Evolutionary conservation across 1,140 invertebrate species (phyloP), one percentile per base, ranked within the genome.

Genomic region (Carposina sasakii): DNA sequence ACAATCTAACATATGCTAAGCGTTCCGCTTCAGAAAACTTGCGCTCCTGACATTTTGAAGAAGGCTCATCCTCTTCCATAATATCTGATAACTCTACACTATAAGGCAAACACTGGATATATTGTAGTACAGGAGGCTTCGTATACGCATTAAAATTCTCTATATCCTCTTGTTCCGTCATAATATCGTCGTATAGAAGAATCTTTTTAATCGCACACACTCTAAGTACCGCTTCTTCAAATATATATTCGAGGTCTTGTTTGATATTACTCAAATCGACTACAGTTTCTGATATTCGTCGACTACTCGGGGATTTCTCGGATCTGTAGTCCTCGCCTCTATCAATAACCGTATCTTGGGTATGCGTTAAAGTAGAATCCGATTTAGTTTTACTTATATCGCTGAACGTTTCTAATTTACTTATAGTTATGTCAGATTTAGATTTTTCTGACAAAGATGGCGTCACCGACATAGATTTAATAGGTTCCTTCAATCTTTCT

Each of bases 391-490:
- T 85, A 34, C 75, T 85, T 40, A 83, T 75, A 40, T 85, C 75
- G 50, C 81, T 81, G 24, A 76, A 84, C 0, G 81, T 79, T 50
- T 85, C 83, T 15, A 85, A 54, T 58, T 76, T 83, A 31, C 76
- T 82, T 39, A 86, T 84, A 5, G 85, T 85, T 39, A 81, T 76
- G 54, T 86, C 84, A 0, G 85, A 86, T 53, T 82, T 85, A 5
- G 81, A 79, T 52, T 84, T 83, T 21, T 84, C 79, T 8, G 76
- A 83, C 8, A 79, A 43, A 4, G 71, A 78, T 2, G 77, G 81
- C 1, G 76, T 85, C 1, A 77, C 36, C 3, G 74, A 76, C 26
- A 73, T 59, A 0, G 67, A 69, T 67, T 81, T 69, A 0, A 54
- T 53, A 28, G 65, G 57, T 5, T 74, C 63, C 28, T 72, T 60